Conservation (phyloP, 2,113 vertebrate genomes). For the Motacilla tschutschensis region DNA sequence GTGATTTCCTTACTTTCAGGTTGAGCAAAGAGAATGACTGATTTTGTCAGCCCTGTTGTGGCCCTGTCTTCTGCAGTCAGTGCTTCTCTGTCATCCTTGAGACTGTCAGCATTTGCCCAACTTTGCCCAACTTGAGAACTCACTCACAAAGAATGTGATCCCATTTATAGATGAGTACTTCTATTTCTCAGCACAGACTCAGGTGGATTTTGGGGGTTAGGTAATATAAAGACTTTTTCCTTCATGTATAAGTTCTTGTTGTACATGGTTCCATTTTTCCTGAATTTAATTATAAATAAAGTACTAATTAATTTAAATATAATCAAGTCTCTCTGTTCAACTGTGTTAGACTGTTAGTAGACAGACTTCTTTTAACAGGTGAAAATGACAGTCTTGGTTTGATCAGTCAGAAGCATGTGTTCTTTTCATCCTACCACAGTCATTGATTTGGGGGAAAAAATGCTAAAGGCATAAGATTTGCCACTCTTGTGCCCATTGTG, state of each 20-base stretch:
- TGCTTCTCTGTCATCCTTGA: not conserved
- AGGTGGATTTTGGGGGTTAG: not conserved
- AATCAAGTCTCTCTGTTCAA: not conserved
- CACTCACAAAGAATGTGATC: not conserved
- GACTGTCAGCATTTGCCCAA: not conserved
- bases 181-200: not conserved
- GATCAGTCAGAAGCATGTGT: not conserved
- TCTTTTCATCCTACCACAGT: not conserved
- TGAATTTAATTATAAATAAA: slow-evolving; percentile 47
- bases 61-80: not conserved
- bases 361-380: slow-evolving; percentile 35
- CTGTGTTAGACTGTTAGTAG: slow-evolving; percentile 39
- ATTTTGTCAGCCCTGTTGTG: not conserved
- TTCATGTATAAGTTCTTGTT: not conserved
- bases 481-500: not conserved
- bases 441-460: accelerated
- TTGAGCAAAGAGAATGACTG: accelerated
- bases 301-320: not conserved
- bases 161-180: not conserved
- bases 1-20: not conserved
- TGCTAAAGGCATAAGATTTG: not conserved
- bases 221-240: not conserved
- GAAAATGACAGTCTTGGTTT: slow-evolving; percentile 51
- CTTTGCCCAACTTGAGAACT: not conserved
- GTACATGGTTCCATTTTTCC: slow-evolving; percentile 1